Percentiles rank a stretch among this genome's conserved stretches.
phyloP scores from a whole-genome alignment of 2,797 vertebrate species.

The Propithecus deckenii region DNA sequence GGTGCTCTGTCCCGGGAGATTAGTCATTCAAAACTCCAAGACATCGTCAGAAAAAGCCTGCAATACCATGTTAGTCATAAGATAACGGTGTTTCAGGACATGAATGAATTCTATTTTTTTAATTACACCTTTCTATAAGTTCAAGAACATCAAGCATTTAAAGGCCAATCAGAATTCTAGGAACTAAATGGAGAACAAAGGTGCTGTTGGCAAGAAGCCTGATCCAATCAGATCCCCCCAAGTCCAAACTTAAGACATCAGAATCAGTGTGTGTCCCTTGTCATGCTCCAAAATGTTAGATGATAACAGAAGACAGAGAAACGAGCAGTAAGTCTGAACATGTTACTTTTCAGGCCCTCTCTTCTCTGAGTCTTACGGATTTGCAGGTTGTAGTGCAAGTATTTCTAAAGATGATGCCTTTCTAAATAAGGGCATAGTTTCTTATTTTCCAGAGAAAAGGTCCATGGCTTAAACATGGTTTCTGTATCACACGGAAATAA shows the following conservation, averaged over 20 bases:
- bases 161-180: background rate
- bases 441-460: background rate
- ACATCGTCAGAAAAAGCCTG: background rate
- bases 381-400: background rate
- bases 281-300: background rate
- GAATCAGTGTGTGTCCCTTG: background rate
- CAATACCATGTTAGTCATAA: background rate
- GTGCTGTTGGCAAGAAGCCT: background rate
- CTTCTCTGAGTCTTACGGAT: background rate
- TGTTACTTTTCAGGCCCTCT: background rate
- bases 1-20: background rate
- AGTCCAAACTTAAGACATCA: background rate
- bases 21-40: background rate
- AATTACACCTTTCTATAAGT: background rate
- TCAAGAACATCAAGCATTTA: slow-evolving; percentile 2
- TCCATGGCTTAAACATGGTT: slow-evolving; percentile 10
- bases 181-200: background rate
- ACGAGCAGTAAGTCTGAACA: background rate
- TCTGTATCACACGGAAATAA: slow-evolving; percentile 1
- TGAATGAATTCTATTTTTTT: background rate
- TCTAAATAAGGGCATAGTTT: background rate
- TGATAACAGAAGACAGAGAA: background rate
- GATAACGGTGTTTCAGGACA: background rate
- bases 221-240: background rate
- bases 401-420: background rate